Evolutionary conservation across 2,797 vertebrate species (phyloP).

Genomic region (Neosilurus mollespiculum): DNA sequence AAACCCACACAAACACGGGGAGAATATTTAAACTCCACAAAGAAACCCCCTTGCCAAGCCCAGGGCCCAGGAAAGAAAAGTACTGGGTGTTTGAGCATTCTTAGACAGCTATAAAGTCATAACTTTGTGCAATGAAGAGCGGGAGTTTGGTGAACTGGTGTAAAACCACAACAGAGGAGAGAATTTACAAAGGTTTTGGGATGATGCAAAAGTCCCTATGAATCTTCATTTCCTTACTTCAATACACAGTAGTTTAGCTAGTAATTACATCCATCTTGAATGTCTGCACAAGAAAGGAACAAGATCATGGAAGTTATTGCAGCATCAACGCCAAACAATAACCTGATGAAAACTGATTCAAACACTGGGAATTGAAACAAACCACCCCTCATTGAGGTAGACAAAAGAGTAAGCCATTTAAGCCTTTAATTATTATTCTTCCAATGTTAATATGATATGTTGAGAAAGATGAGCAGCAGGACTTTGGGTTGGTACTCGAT

Average conservation of each 20-base stretch:
- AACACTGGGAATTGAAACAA: neutral
- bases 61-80: neutral
- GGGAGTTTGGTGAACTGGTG: constrained; percentile 13
- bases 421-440: constrained; percentile 21
- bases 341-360: neutral
- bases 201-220: constrained; percentile 2
- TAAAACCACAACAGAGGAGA: constrained; percentile 24
- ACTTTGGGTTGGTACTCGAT: neutral
- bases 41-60: too few relatives aligned
- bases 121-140: neutral
- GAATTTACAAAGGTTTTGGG: constrained; percentile 29
- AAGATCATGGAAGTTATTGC: constrained; percentile 22
- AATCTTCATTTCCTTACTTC: constrained; percentile 29
- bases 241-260: constrained; percentile 17
- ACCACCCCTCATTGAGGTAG: neutral
- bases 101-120: neutral
- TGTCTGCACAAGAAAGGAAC: neutral
- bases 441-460: constrained; percentile 5
- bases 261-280: constrained; percentile 29
- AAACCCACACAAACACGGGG: too few relatives aligned
- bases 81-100: neutral
- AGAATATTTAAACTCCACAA: too few relatives aligned
- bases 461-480: constrained; percentile 21
- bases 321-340: constrained; percentile 15
- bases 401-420: constrained; percentile 5